Percentiles rank a stretch among this genome's conserved stretches.
Evolutionary conservation across 2,797 vertebrate species (phyloP).

Genomic region (Galagoides demidoff): DNA sequence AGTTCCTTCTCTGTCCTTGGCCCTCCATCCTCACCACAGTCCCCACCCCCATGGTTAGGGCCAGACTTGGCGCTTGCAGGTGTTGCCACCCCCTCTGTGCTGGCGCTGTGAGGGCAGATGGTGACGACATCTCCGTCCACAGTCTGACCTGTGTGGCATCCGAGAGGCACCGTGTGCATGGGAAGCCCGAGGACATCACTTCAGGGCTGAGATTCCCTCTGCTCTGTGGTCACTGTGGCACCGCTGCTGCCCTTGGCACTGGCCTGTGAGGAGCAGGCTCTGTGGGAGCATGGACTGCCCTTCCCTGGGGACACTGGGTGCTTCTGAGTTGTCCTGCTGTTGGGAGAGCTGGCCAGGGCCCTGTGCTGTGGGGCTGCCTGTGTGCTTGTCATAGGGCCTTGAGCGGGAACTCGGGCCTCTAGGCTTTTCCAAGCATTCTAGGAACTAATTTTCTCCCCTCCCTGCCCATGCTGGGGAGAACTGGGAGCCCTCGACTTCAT

Average conservation of each 20-base stretch:
- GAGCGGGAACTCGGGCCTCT: not conserved
- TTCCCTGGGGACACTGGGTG: not conserved
- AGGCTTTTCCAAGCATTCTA: too few species aligned
- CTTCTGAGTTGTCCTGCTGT: not conserved
- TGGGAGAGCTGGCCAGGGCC: not conserved
- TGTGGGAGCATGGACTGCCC: not conserved
- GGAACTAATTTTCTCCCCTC: not conserved
- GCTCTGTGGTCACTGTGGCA: not conserved
- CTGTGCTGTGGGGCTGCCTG: too few species aligned
- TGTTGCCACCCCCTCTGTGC: too few species aligned
- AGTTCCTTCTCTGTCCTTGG: too few species aligned
- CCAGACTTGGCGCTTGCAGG: not conserved
- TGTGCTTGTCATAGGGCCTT: fast-evolving
- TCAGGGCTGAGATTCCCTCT: too few species aligned
- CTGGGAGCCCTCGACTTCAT: not conserved
- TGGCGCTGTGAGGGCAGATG: not conserved
- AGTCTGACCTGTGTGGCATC: fast-evolving
- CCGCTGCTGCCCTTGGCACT: not conserved
- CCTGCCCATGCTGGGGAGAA: fast-evolving
- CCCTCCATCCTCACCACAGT: not conserved
- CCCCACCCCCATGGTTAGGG: fast-evolving
- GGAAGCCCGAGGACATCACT: not conserved
- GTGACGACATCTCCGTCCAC: fast-evolving
- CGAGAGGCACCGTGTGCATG: fast-evolving
- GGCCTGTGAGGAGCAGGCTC: not conserved